Evolutionary conservation across 2,797 vertebrate genomes (phyloP), one percentile per base, ranked within the genome.

Genomic region (Aplochiton taeniatus): DNA sequence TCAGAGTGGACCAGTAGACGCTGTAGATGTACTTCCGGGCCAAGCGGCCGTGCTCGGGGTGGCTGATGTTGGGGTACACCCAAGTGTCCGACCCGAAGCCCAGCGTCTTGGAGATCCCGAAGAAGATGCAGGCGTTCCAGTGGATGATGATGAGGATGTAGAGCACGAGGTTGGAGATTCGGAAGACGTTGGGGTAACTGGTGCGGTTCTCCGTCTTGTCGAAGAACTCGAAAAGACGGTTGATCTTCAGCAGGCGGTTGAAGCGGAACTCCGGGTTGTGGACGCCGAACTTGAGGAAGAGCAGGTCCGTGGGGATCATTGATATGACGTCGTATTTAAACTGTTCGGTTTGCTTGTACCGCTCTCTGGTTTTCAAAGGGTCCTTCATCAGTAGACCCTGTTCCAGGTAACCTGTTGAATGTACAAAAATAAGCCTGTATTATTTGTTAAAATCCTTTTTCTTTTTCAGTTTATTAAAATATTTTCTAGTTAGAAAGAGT

Each of bases 71-170:
- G 31, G 94, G 94, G 68, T 95, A 95, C 61, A 95, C 94, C 94
- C 94, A 95, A 12, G 86, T 69, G 72, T 95, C 94, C 0, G 84
- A 87, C 20, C 94, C 94, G 17, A 95, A 95, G 13, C 94, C 94
- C 0, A 95, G 94, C 18, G 89, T 64, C 83, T 95, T 95, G 0
- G 94, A 95, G 61, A 95, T 93, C 0, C 94, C 93, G 11, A 90
- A 95, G 81, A 93, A 95, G 73, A 95, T 91, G 48, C 94, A 95
- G 0, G 91, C 94, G 0, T 95, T 95, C 94, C 94, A 95, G 74
- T 95, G 94, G 80, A 95, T 95, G 76, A 95, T 95, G 51, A 94
- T 87, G 0, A 95, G 86, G 63, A 95, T 95, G 61, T 95, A 95
- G 0, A 95, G 73, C 19, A 95, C 94, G 42, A 95, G 78, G 75